Base-by-base conservation (phyloP, 1,140 invertebrate genomes). In the Wiebesia pumilae region DNA sequence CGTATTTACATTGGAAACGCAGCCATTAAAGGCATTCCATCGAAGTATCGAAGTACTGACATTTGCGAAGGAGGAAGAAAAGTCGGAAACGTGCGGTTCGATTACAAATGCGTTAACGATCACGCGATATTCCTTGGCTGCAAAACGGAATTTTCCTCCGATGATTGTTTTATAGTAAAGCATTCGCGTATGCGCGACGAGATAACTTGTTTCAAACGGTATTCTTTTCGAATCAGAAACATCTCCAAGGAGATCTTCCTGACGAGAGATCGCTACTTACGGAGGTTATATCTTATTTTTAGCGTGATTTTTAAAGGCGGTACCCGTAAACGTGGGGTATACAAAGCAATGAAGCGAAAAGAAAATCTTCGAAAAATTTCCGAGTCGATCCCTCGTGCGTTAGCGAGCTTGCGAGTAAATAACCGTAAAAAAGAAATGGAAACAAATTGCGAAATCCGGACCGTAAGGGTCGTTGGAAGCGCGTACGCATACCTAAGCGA, bases 401-500 rank as follows among this genome's bases (percentile, higher is more conserved):
- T 24, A 6, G 58, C 27, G 10, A 62, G 58, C 3, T 14, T 14
- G 58, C 58, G 24, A 62, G 58, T 6, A 62, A 62, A 62, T 62
- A 62, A 62, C 58, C 24, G 6, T 27, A 78, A 78, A 75, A 51
- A 47, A 78, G 27, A 27, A 78, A n/a, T n/a, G 43, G 51, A 30
- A 78, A 75, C 24, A 24, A 75, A 75, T 75, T 69, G 65, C 30
- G 33, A 16, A 69, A 69, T 69, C 3, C 33, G 65, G 12, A 69
- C n/a, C 27, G 47, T 47, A 19, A 51, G 33, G 35, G 75, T 30
- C 35, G 35, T 24, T 43, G 35, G 19, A 75, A 43, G 47, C 77
- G 16, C 43, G 47, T 79, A 58, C 43, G 33, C 78, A n/a, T 38
- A 24, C 77, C 40, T 81, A 81, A 85, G 38, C 51, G 83, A 47